Percentiles rank a stretch among this genome's conserved stretches.
These are phyloP conservation scores for Arctocebus calabarensis DNA, from an alignment of 2,797 vertebrate species.

Conservation along the genomic window DNA sequence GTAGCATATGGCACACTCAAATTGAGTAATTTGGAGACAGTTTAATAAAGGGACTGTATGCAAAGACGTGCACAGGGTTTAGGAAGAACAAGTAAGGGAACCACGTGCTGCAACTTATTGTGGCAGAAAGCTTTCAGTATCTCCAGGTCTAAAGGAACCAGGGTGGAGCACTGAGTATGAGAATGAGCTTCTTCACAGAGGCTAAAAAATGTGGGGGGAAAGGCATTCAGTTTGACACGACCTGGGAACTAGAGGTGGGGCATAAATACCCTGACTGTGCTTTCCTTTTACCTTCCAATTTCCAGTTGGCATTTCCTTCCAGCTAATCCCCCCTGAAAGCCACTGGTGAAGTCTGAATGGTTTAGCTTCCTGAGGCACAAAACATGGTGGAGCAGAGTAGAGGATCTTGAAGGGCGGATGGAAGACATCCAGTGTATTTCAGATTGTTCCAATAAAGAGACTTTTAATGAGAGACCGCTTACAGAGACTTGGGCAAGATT, in stretches of 20 bases:
- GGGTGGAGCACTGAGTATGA: not conserved
- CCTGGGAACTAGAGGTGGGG: not conserved
- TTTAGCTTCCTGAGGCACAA: not conserved
- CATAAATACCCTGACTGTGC: not conserved
- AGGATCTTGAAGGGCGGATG: not conserved
- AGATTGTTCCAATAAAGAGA: not conserved
- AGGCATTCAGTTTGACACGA: not conserved
- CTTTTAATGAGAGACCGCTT: not conserved
- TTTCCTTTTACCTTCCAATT: constrained; percentile 2
- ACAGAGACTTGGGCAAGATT: not conserved
- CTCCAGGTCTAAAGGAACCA: not conserved
- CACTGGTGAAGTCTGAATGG: not conserved
- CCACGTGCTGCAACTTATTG: not conserved
- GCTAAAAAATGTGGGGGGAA: not conserved
- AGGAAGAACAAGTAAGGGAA: not conserved
- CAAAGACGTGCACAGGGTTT: not conserved
- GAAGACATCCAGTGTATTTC: not conserved
- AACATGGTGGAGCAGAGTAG: not conserved
- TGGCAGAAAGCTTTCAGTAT: not conserved
- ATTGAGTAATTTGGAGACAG: not conserved
- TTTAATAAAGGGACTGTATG: constrained; percentile 7
- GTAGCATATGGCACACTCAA: not conserved
- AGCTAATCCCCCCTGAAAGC: not conserved
- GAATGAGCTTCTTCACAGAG: not conserved
- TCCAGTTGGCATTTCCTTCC: not conserved